Conservation (phyloP, 2,113 vertebrate species). For the Ochotona curzoniae region DNA sequence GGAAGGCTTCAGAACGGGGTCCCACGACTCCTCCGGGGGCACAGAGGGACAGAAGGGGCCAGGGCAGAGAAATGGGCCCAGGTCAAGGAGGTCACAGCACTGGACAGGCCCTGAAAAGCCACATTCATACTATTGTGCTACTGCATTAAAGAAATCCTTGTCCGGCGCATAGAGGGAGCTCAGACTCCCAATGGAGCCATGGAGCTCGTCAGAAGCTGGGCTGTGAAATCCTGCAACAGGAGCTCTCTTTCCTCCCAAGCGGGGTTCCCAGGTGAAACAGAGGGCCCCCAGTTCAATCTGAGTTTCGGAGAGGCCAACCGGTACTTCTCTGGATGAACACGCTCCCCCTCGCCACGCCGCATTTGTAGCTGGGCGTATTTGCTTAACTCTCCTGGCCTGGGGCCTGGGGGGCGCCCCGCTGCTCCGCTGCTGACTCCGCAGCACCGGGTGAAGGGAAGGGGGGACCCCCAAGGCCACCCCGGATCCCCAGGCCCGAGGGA, state of each 20-base stretch:
- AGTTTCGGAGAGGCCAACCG: slow-evolving; percentile 35
- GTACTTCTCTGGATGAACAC: neutral
- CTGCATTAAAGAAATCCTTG: neutral
- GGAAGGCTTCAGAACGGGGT: neutral
- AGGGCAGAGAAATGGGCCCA: neutral
- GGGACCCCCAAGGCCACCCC: neutral
- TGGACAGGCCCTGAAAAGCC: neutral
- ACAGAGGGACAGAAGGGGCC: neutral
- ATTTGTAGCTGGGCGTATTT: neutral
- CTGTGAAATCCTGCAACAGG: neutral
- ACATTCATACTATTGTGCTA: neutral
- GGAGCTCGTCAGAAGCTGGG: slow-evolving; percentile 52
- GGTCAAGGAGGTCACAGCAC: neutral
- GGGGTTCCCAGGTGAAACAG: neutral
- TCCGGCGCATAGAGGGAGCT: slow-evolving; percentile 13
- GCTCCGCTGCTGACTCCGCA: neutral
- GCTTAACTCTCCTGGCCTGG: slow-evolving; percentile 38
- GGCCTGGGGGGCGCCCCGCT: neutral
- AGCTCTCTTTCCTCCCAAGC: neutral
- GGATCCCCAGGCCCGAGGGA: slow-evolving; percentile 53
- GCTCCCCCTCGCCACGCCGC: neutral
- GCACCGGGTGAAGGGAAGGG: neutral
- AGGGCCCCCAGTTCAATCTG: neutral
- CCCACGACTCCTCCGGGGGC: neutral
- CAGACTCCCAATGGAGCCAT: slow-evolving; percentile 44